These are phyloP conservation scores for Erpornis zantholeuca DNA, from an alignment of 2,113 vertebrate species.

Conservation along the genomic window DNA sequence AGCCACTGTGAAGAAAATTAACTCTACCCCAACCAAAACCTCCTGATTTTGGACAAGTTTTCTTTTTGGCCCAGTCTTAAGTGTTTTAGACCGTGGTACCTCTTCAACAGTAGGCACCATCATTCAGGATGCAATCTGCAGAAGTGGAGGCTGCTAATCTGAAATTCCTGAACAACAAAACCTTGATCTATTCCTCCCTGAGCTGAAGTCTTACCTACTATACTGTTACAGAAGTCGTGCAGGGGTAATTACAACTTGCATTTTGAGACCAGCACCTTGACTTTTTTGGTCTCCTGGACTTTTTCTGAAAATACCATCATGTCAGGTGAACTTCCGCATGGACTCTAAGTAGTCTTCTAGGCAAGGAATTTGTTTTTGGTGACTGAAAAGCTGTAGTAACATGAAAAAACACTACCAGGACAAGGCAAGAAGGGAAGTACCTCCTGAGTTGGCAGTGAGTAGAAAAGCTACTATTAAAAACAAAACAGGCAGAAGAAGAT, in stretches of 20 bases:
- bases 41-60: background rate
- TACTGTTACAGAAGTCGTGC: background rate
- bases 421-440: background rate
- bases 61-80: background rate
- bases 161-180: background rate
- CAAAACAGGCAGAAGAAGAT: background rate
- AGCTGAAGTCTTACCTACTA: background rate
- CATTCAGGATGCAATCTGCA: background rate
- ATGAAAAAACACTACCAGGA: background rate
- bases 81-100: background rate
- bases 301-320: background rate
- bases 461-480: background rate
- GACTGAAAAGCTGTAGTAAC: background rate
- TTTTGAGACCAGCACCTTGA: background rate
- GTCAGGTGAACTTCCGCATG: background rate
- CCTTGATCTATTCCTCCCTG: background rate
- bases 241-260: background rate
- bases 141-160: background rate
- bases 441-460: background rate
- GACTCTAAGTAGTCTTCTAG: background rate
- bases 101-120: background rate
- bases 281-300: accelerated
- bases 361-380: background rate
- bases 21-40: background rate
- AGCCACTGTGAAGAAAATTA: background rate